Conservation (phyloP, 2,888 invertebrate genomes). For the Drosophila koepferae region DNA sequence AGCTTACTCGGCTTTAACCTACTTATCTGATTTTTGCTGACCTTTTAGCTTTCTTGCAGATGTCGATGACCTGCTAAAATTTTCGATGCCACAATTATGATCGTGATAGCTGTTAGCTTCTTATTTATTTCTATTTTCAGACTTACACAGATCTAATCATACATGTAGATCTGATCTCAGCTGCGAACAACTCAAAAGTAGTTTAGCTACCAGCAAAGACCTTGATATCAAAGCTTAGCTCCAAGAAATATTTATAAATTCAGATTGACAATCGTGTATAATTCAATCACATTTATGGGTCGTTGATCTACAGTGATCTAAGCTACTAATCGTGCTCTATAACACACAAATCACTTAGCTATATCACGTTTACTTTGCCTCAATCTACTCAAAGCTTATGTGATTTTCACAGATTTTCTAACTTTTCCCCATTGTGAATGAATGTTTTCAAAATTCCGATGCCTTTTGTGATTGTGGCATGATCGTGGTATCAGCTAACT, state of each 20-base stretch:
- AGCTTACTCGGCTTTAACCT: too few species aligned
- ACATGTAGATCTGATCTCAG: too few species aligned
- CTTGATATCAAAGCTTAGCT: neutral
- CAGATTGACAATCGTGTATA: neutral
- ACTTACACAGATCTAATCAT: too few species aligned
- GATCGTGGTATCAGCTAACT: conserved; percentile 12
- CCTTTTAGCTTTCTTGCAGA: too few species aligned
- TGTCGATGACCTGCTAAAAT: too few species aligned
- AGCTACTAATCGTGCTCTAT: neutral
- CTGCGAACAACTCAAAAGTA: too few species aligned
- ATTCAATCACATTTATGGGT: neutral
- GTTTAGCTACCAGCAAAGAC: too few species aligned
- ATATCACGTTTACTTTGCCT: neutral
- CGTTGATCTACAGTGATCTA: neutral
- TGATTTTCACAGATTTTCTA: neutral
- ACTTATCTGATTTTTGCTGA: too few species aligned
- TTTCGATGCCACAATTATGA: too few species aligned
- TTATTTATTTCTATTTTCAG: too few species aligned
- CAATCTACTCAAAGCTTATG: neutral
- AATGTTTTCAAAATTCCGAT: neutral
- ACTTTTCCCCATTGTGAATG: neutral
- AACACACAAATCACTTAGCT: neutral
- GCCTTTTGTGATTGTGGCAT: conserved; percentile 3
- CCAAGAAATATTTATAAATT: neutral
- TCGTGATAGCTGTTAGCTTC: too few species aligned